Conservation (phyloP, 2,797 vertebrate genomes). For the Siniperca undulata region DNA sequence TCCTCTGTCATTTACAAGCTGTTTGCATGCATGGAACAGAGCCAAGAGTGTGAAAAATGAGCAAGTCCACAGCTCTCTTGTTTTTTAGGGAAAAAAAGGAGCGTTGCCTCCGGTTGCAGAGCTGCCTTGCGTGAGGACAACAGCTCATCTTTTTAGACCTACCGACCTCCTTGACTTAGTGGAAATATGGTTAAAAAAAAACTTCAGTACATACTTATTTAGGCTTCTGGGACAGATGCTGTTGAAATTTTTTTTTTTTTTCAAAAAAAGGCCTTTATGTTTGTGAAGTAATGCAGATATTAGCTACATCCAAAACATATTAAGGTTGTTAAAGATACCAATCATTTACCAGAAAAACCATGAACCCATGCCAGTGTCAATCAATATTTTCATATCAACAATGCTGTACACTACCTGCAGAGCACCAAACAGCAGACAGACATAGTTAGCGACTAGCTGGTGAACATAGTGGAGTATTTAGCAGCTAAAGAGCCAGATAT, state of each 20-base stretch:
- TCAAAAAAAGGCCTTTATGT: not conserved
- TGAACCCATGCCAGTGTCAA: not conserved
- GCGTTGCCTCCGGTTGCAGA: conserved; percentile 64
- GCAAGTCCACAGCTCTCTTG: conserved; percentile 68
- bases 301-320: not conserved
- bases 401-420: not conserved
- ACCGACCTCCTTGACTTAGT: conserved; percentile 53
- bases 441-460: too few relatives aligned
- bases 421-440: not conserved
- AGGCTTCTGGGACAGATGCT: not conserved
- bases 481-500: too few relatives aligned
- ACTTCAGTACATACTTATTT: not conserved
- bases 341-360: not conserved
- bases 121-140: conserved; percentile 84
- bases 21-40: conserved; percentile 78
- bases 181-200: not conserved
- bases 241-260: too few relatives aligned
- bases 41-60: conserved; percentile 71
- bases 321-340: not conserved
- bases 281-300: not conserved
- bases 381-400: not conserved
- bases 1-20: conserved; percentile 85
- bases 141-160: conserved; percentile 71
- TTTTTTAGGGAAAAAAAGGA: conserved; percentile 33
- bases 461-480: not conserved